phyloP scores from a whole-genome alignment of 2,888 invertebrate species.

The Xylota sylvarum region DNA sequence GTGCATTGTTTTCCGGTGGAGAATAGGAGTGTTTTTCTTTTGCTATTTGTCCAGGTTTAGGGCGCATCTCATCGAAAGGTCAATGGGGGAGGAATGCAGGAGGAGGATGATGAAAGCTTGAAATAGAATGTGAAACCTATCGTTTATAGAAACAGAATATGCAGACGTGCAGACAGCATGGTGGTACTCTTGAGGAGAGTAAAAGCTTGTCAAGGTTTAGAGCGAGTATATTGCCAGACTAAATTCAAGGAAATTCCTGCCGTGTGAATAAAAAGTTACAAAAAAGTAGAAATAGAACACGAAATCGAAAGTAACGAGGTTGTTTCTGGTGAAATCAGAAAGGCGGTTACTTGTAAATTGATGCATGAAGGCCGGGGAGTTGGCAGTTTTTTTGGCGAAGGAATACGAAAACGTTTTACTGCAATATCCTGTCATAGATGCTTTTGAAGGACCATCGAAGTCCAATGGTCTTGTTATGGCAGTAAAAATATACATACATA shows the following conservation, averaged over 20 bases:
- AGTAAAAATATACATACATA: no score
- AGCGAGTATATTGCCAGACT: slow-evolving; percentile 2
- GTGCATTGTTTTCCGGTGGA: slow-evolving; percentile 27
- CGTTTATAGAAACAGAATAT: not conserved
- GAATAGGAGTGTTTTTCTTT: not conserved
- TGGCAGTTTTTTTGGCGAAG: no score
- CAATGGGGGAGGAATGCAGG: slow-evolving; percentile 37
- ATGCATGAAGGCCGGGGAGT: no score
- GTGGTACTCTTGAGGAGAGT: slow-evolving; percentile 15
- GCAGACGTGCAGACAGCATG: slow-evolving; percentile 26
- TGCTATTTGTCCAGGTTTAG: slow-evolving; percentile 16
- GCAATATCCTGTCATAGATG: no score
- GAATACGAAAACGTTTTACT: no score
- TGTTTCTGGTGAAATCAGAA: no score
- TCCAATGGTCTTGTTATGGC: no score
- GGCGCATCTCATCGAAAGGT: slow-evolving; percentile 65
- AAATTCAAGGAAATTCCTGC: not conserved
- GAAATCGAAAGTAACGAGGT: slow-evolving; percentile 47
- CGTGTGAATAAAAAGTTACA: slow-evolving; percentile 26
- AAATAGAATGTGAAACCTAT: not conserved
- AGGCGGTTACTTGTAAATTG: no score
- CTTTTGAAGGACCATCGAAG: no score
- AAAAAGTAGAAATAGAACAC: slow-evolving; percentile 31
- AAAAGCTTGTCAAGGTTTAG: slow-evolving; percentile 38
- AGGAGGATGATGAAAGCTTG: slow-evolving; percentile 29